Conservation (phyloP, 2,888 invertebrate genomes). For the Steromphala cineraria region DNA sequence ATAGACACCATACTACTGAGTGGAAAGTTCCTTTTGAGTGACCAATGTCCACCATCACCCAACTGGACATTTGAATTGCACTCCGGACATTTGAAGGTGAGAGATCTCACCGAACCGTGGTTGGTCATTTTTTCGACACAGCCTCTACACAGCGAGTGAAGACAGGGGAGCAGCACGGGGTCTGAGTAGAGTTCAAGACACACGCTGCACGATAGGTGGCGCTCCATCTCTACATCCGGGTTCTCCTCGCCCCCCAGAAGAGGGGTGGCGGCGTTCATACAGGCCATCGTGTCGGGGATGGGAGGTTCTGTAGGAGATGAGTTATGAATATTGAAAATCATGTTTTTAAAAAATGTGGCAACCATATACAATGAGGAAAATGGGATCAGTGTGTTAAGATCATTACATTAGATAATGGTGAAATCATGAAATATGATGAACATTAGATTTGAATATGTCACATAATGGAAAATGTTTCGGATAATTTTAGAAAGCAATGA, state of each 20-base stretch:
- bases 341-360: too few species aligned
- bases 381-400: too few species aligned
- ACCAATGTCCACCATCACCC: background rate
- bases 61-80: background rate
- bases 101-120: background rate
- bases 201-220: background rate
- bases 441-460: too few species aligned
- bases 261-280: too few species aligned
- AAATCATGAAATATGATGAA: too few species aligned
- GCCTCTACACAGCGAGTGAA: background rate
- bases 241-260: background rate
- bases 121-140: background rate
- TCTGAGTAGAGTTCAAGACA: background rate
- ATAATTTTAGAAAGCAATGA: too few species aligned
- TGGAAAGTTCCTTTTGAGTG: background rate
- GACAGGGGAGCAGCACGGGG: background rate
- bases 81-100: background rate
- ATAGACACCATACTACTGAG: background rate
- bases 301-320: too few species aligned
- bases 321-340: too few species aligned
- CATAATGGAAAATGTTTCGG: too few species aligned
- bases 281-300: too few species aligned
- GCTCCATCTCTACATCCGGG: background rate
- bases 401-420: too few species aligned
- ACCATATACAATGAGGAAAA: too few species aligned